A percentile compares a stretch with the other conserved stretches of the same genome.
Evolutionary conservation across 2,113 vertebrate species (phyloP).

Genomic region (Sturnus vulgaris): DNA sequence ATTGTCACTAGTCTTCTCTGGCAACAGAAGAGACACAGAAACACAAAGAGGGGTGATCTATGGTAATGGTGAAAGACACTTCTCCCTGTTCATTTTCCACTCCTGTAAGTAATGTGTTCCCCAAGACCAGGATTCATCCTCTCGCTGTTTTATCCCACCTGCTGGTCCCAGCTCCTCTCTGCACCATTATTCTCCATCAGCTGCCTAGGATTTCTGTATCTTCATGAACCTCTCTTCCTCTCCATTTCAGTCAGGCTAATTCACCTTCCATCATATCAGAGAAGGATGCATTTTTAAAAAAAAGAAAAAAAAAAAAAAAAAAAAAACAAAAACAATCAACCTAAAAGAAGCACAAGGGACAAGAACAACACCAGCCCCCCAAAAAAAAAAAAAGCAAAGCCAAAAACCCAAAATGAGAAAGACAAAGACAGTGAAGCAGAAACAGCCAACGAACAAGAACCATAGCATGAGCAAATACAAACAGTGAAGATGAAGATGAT

Average conservation of each 20-base stretch:
- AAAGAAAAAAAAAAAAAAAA: background rate
- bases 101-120: background rate
- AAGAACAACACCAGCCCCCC: no score
- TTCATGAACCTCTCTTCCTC: background rate
- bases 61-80: background rate
- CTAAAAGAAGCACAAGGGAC: no score
- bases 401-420: no score
- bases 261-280: background rate
- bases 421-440: no score
- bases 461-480: no score
- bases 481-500: no score
- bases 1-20: background rate
- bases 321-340: no score
- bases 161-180: background rate
- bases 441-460: no score
- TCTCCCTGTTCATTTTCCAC: background rate
- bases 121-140: background rate
- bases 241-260: conserved; percentile 2
- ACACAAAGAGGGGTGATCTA: background rate
- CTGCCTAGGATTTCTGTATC: background rate
- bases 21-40: background rate
- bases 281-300: background rate
- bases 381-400: no score
- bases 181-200: background rate
- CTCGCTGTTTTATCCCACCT: background rate